These are phyloP conservation scores for Leptinotarsa defecta DNA, from an alignment of 1,140 invertebrate genomes.

Conservation along the genomic window DNA sequence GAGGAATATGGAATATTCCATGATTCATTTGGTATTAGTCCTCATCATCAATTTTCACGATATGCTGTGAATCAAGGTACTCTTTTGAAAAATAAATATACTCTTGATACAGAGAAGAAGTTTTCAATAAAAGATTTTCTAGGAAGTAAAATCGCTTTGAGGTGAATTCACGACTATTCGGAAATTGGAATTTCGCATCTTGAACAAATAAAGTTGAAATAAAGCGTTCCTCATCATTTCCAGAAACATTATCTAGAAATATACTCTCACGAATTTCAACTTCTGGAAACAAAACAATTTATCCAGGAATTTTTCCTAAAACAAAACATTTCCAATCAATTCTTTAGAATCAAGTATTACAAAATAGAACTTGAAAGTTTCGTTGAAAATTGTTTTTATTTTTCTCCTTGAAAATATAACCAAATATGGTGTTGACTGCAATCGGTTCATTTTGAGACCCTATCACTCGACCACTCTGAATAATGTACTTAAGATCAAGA, in stretches of 20 bases:
- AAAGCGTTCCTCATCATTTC: background rate
- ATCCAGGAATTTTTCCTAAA: background rate
- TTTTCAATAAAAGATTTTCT: background rate
- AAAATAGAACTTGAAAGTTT: background rate
- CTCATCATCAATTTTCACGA: background rate
- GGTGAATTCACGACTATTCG: background rate
- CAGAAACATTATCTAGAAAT: background rate
- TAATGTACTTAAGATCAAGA: no score
- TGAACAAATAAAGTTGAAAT: background rate
- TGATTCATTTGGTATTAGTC: background rate
- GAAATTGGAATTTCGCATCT: background rate
- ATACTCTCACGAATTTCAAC: background rate
- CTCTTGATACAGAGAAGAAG: background rate
- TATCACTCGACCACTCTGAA: no score
- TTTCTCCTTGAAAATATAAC: background rate
- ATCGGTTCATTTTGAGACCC: background rate
- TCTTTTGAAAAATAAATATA: no score
- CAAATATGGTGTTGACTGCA: background rate
- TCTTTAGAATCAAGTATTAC: background rate
- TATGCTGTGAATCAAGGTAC: background rate
- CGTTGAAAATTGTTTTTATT: background rate
- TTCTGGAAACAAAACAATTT: background rate
- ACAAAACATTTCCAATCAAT: background rate
- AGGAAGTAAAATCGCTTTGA: background rate
- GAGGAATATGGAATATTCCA: background rate